Percentiles rank a stretch among this genome's conserved stretches.
phyloP scores from a whole-genome alignment of 2,888 invertebrate genomes.

The Cyclophora punctaria region DNA sequence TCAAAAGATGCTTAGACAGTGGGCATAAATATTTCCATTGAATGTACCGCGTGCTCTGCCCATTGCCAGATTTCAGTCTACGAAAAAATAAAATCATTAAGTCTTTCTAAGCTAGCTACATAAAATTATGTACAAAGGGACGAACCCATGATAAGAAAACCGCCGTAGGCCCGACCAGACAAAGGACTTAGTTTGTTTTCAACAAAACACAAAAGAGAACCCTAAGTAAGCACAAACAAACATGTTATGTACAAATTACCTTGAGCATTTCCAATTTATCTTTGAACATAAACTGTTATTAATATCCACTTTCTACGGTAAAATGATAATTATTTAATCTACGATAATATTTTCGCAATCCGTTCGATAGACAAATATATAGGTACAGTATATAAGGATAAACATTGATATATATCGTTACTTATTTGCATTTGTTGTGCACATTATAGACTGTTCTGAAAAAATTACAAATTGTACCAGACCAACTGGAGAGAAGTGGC shows the following conservation, averaged over 20 bases:
- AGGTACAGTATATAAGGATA: too few relatives aligned
- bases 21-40: slow-evolving; percentile 36
- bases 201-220: slow-evolving; percentile 53
- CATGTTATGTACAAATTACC: slow-evolving; percentile 47
- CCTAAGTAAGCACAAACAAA: slow-evolving; percentile 51
- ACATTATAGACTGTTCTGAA: too few relatives aligned
- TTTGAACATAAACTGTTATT: slow-evolving; percentile 34
- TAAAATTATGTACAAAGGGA: slow-evolving; percentile 22
- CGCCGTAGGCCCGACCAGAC: slow-evolving; percentile 48
- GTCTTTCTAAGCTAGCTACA: slow-evolving; percentile 5
- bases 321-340: background rate
- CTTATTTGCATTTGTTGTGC: too few relatives aligned
- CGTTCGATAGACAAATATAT: too few relatives aligned
- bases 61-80: slow-evolving; percentile 10
- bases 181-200: slow-evolving; percentile 59
- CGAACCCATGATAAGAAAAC: slow-evolving; percentile 48
- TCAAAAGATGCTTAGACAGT: slow-evolving; percentile 39
- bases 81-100: slow-evolving; percentile 12
- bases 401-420: too few relatives aligned
- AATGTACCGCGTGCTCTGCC: slow-evolving; percentile 18
- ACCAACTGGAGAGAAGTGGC: too few relatives aligned
- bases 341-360: background rate
- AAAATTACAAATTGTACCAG: too few relatives aligned
- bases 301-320: slow-evolving; percentile 20
- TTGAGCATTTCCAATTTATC: slow-evolving; percentile 43